phyloP scores from a whole-genome alignment of 2,888 invertebrate genomes.

The Tryphoninae sp. region DNA sequence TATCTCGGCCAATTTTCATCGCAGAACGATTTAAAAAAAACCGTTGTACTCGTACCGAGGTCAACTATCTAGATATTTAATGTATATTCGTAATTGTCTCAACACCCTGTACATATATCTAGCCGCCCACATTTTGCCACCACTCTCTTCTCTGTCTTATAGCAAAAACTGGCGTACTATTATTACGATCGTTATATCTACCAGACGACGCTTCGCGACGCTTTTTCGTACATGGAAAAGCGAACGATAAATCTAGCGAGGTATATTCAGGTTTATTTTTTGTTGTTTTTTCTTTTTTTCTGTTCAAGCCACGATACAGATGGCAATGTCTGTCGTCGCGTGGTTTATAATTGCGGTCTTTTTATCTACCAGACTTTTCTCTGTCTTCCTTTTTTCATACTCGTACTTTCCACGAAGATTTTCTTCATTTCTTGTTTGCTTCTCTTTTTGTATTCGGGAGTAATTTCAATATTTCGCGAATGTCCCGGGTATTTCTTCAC shows the following conservation, averaged over 20 bases:
- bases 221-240: slow-evolving; percentile 50
- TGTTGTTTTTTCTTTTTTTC: neutral
- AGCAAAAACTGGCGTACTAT: slow-evolving; percentile 43
- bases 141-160: slow-evolving; percentile 41
- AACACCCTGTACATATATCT: neutral
- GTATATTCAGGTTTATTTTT: neutral
- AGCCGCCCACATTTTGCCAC: slow-evolving; percentile 58
- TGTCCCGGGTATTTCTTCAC: neutral
- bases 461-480: neutral
- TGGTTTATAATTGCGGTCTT: slow-evolving; percentile 16
- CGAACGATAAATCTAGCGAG: slow-evolving; percentile 43
- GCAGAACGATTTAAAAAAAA: neutral
- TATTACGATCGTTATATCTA: slow-evolving; percentile 47
- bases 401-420: neutral
- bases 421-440: too few species aligned
- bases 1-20: too few species aligned
- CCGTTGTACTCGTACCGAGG: neutral
- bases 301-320: neutral
- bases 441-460: neutral
- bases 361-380: too few species aligned
- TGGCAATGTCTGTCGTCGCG: slow-evolving; percentile 8
- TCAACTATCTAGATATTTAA: too few species aligned
- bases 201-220: slow-evolving; percentile 22
- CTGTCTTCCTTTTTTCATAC: neutral
- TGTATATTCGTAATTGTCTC: neutral